Base-by-base conservation (phyloP, 1,140 invertebrate species). In the Drosophila punjabiensis region DNA sequence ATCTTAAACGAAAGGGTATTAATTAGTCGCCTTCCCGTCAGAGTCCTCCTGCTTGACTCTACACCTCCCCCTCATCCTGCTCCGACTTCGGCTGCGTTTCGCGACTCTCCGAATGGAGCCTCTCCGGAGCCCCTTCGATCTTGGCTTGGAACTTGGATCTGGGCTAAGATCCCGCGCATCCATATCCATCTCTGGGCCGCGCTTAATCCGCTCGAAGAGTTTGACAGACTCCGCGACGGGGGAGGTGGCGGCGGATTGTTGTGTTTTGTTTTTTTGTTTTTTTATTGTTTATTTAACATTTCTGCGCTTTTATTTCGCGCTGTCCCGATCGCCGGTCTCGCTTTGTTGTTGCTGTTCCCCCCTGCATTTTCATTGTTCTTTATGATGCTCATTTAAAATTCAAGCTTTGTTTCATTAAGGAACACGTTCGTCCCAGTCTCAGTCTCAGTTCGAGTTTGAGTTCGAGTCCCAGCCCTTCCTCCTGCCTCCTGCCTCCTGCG, bases 361-460 rank as follows among this genome's bases (percentile, higher is more conserved):
- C 76, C 59, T 90, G 78, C 86, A 89, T 89, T 89, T 89, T 85
- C 85, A 89, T 89, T 89, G 85, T 90, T 89, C 85, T 89, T 90
- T 89, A 89, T 90, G 85, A 85, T 73, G 78, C 85, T 85, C 86
- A 89, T 89, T 89, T 89, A 89, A 89, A 88, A 90, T 90, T 85
- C 85, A 89, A 89, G 85, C 85, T 89, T 89, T 89, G 85, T 89
- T 89, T 89, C 85, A 89, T 89, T 90, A 89, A 89, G 86, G 89
- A 89, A 89, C 85, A 89, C 86, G 85, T 90, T 90, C 78, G 78
- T 76, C 53, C 53, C 56, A 56, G 66, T 50, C 30, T 16, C 10
- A 37, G 37, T 28, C 16, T 2, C 18, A 6, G 16, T 45, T 2
- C 10, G 20, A 50, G 47, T 50, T 7, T 8, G 24, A 28, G 48